These are phyloP conservation scores for Piscicola geometra DNA, from an alignment of 2,888 invertebrate genomes.

Conservation along the genomic window DNA sequence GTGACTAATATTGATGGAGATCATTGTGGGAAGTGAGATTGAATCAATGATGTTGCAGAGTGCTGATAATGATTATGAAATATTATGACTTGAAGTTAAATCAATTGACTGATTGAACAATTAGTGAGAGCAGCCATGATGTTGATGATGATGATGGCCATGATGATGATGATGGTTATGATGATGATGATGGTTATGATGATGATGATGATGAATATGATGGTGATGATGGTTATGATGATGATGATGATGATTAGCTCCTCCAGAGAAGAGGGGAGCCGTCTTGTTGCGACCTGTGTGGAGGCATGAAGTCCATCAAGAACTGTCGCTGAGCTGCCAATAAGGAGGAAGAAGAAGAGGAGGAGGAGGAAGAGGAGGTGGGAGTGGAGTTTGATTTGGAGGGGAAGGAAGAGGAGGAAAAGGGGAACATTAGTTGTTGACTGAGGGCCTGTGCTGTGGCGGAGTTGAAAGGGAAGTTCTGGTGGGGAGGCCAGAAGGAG, in stretches of 20 bases:
- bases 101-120: too few species aligned
- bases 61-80: not conserved
- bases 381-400: slow-evolving; percentile 7
- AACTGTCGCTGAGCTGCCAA: slow-evolving; percentile 27
- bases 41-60: not conserved
- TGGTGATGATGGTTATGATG: not conserved
- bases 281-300: slow-evolving; percentile 18
- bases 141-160: slow-evolving; percentile 6
- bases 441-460: slow-evolving; percentile 5
- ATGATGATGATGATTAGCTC: slow-evolving; percentile 11
- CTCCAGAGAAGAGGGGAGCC: slow-evolving; percentile 31
- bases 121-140: too few species aligned
- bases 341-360: slow-evolving; percentile 1
- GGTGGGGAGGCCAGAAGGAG: slow-evolving; percentile 29
- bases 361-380: not conserved
- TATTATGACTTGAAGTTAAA: too few species aligned
- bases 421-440: slow-evolving; percentile 26
- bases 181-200: slow-evolving; percentile 13
- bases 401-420: slow-evolving; percentile 7
- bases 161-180: slow-evolving; percentile 3
- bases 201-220: slow-evolving; percentile 13
- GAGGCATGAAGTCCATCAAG: slow-evolving; percentile 6
- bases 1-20: too few species aligned
- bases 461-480: slow-evolving; percentile 35
- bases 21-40: not conserved